These are phyloP conservation scores for Protonibea diacanthus DNA, from an alignment of 2,797 vertebrate genomes.

Conservation along the genomic window DNA sequence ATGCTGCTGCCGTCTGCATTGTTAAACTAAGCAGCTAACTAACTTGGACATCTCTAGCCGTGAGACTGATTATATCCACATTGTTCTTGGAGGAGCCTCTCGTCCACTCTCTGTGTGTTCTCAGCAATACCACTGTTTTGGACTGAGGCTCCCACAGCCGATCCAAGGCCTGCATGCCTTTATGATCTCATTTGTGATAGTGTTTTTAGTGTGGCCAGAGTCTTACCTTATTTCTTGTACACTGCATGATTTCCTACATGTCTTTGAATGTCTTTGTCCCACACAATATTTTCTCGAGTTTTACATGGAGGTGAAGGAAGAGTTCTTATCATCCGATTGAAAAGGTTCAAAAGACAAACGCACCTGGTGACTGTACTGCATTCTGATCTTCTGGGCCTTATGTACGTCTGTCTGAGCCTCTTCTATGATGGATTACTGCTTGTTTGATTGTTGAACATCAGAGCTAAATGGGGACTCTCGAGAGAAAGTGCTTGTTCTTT, in stretches of 20 bases:
- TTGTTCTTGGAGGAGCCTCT: slow-evolving; percentile 33
- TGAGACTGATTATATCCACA: slow-evolving; percentile 55
- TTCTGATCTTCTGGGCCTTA: slow-evolving; percentile 17
- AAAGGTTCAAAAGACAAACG: neutral
- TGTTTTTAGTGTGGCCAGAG: neutral
- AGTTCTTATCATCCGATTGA: neutral
- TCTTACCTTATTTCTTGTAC: neutral
- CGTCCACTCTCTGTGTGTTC: slow-evolving; percentile 3
- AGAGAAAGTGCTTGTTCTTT: slow-evolving; percentile 11
- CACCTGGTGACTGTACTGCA: neutral
- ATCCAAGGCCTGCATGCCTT: neutral
- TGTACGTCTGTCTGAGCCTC: neutral
- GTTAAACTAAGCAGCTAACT: slow-evolving; percentile 29
- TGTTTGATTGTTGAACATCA: slow-evolving; percentile 23
- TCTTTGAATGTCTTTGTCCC: neutral
- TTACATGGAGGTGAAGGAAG: neutral
- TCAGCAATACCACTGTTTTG: slow-evolving; percentile 1
- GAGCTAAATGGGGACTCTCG: neutral
- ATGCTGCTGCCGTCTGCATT: slow-evolving; percentile 56
- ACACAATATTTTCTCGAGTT: neutral
- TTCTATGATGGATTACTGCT: slow-evolving; percentile 6
- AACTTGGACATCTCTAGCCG: slow-evolving; percentile 25
- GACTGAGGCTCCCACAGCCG: neutral
- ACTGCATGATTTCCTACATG: neutral
- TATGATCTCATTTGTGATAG: neutral